Conservation (phyloP, 1,140 invertebrate species). For the Prorops nasuta region DNA sequence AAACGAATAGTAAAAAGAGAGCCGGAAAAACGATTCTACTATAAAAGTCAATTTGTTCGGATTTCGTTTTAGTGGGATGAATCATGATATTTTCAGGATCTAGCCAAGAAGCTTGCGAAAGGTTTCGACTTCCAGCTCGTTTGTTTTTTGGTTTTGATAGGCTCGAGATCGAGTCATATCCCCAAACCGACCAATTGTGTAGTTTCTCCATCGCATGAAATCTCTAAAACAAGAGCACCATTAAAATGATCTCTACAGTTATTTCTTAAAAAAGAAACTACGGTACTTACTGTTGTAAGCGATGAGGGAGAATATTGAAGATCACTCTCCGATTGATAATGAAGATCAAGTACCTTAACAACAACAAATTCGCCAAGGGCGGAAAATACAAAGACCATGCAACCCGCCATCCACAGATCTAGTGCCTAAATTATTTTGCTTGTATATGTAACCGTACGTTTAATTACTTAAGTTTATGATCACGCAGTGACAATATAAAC, state of each 20-base stretch:
- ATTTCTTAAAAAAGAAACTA: neutral
- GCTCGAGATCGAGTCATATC: constrained; percentile 47
- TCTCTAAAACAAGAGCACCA: constrained; percentile 51
- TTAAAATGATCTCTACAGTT: neutral
- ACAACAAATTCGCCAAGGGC: constrained; percentile 83
- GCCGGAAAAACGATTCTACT: constrained; percentile 70
- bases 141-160: constrained; percentile 29
- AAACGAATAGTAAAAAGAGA: constrained; percentile 71
- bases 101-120: constrained; percentile 43
- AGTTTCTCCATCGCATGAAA: constrained; percentile 63
- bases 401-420: constrained; percentile 85
- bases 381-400: constrained; percentile 83
- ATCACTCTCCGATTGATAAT: constrained; percentile 61
- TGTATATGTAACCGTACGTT: too few relatives aligned
- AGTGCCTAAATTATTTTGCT: constrained; percentile 64
- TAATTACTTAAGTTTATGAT: constrained; percentile 1
- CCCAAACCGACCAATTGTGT: constrained; percentile 63
- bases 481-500: too few relatives aligned
- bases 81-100: constrained; percentile 37
- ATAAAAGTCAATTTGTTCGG: constrained; percentile 43
- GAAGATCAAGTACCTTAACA: constrained; percentile 74
- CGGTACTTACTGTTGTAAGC: constrained; percentile 61
- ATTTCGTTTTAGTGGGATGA: constrained; percentile 28
- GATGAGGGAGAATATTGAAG: constrained; percentile 54
- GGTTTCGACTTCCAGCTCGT: constrained; percentile 34